These are phyloP conservation scores for Anthophora plumipes DNA, from an alignment of 2,888 invertebrate genomes.

Conservation along the genomic window DNA sequence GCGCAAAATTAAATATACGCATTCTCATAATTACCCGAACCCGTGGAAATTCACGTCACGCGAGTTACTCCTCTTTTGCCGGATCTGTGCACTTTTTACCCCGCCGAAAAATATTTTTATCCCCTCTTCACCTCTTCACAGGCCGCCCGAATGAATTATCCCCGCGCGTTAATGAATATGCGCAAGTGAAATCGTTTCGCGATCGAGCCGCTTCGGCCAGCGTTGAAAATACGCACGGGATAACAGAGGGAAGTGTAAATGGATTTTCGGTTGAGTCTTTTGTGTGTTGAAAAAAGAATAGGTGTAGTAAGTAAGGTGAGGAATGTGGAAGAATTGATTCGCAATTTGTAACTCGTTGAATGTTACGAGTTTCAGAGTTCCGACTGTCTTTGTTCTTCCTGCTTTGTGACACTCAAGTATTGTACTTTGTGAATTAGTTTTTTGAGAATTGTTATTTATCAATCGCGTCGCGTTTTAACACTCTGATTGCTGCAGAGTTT, in stretches of 20 bases:
- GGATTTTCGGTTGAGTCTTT: not conserved
- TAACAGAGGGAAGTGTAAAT: not conserved
- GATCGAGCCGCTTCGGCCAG: slow-evolving; percentile 26
- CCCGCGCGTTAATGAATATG: slow-evolving; percentile 53
- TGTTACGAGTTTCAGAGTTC: too few species aligned
- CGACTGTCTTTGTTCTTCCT: too few species aligned
- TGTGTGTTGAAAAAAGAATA: not conserved
- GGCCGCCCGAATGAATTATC: slow-evolving; percentile 47
- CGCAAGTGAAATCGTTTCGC: slow-evolving; percentile 42
- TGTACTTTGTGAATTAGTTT: too few species aligned
- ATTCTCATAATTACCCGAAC: slow-evolving; percentile 50
- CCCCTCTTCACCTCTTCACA: not conserved
- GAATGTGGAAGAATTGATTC: too few species aligned
- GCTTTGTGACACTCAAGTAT: too few species aligned
- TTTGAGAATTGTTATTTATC: too few species aligned
- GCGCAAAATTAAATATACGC: slow-evolving; percentile 53
- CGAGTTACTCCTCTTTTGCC: not conserved
- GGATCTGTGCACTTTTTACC: slow-evolving; percentile 33
- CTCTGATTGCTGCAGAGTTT: too few species aligned
- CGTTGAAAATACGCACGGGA: slow-evolving; percentile 18
- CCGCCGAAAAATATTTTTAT: slow-evolving; percentile 45
- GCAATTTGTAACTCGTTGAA: too few species aligned
- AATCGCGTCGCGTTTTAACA: too few species aligned
- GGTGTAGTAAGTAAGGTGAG: not conserved
- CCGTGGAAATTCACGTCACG: slow-evolving; percentile 51